Percentiles rank a stretch among this genome's conserved stretches.
phyloP scores from a whole-genome alignment of 2,797 vertebrate genomes.

The Steatocranus sp. region DNA sequence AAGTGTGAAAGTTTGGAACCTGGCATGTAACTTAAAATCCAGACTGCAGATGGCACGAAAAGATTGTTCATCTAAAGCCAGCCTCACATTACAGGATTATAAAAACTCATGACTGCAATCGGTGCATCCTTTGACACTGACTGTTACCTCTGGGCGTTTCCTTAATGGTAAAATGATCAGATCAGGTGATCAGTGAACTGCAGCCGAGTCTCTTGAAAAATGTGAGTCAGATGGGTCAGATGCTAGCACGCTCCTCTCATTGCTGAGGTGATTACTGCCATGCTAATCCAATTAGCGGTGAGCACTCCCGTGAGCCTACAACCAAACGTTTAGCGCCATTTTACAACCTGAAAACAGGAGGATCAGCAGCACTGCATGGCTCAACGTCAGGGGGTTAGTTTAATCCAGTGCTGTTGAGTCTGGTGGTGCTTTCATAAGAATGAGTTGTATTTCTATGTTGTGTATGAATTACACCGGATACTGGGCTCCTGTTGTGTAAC shows the following conservation, averaged over 20 bases:
- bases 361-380: slow-evolving; percentile 20
- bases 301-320: neutral
- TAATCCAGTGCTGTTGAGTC: neutral
- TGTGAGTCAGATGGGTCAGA: slow-evolving; percentile 27
- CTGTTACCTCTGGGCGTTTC: neutral
- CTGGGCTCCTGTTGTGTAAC: neutral
- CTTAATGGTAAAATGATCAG: neutral
- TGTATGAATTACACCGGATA: neutral
- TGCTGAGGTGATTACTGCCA: slow-evolving; percentile 32
- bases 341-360: neutral
- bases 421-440: neutral
- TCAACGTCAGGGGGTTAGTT: neutral
- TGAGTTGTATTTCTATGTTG: neutral
- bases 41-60: neutral
- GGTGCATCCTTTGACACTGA: neutral
- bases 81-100: neutral
- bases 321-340: neutral
- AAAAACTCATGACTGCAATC: neutral
- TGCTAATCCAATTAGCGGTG: slow-evolving; percentile 43
- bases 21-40: neutral
- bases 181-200: neutral
- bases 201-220: neutral
- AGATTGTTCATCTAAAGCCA: neutral
- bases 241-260: neutral
- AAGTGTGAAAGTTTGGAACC: neutral